Base-by-base conservation (phyloP, 2,888 invertebrate species). In the Cryptosula pallasiana region DNA sequence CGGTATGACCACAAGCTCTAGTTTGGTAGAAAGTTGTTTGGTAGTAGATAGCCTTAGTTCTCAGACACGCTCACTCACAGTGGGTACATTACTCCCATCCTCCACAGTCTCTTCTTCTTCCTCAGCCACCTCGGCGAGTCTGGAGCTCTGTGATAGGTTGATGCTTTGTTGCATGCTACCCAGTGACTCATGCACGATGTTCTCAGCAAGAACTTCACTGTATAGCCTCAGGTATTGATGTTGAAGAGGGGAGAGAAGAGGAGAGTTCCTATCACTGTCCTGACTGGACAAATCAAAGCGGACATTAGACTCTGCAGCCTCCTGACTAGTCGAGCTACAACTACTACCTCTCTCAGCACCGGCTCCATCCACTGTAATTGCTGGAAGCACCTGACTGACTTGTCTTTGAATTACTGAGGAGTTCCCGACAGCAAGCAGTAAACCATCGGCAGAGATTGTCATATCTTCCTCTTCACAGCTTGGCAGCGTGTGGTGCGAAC, bases 181-280 rank as follows among this genome's bases (percentile, higher is more conserved):
- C 32, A 63, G 27, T 27, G 63, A 25, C 13, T 63, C 32, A n/a
- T 63, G 63, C 25, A 63, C 16, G 32, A 63, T 32, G 32, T 63
- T 63, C 34, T 63, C 63, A 13, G 63, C 63, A 3, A 32, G 13
- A 2, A 63, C 63, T n/a, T 63, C 63, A 63, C 63, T 63, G 32
- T 29, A 63, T 32, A 63, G 63, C 2, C 13, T 32, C 2, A 63
- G 63, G 32, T 63, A 63, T 34, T 63, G 63, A 32, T 63, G 32
- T 13, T 63, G 63, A 1, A 32, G 9, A 9, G 63, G 63, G 2
- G 63, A 63, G 9, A n/a, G 9, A 45, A 45, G 45, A 5, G 45
- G 45, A 45, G 20, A 45, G 45, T 45, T 45, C 45, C 20, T 20
- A 13, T 5, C 45, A 5, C 45, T 20, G 5, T 5, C 20, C 45